Evolutionary conservation across 1,140 invertebrate species (phyloP), one percentile per base, ranked within the genome.

Genomic region (Varroa destructor): DNA sequence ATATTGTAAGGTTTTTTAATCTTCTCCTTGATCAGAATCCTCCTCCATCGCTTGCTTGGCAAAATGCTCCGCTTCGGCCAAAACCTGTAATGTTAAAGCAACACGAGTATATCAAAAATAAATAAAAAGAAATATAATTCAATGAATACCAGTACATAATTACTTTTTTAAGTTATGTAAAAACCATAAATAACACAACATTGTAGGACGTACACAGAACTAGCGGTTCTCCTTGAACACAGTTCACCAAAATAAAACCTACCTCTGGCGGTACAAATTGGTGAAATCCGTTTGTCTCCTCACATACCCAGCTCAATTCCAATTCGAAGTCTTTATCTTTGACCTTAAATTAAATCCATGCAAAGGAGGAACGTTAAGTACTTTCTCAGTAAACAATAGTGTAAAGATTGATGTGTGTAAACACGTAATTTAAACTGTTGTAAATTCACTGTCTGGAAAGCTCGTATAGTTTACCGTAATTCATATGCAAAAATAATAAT

Each of bases 311-410:
- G 73, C 93, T 93, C 77, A 99, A 84, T 82, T 99, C 96, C 73
- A 99, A 81, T 78, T 97, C 93, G 80, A 99, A 98, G 74, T 93
- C 87, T 81, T 98, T 98, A 79, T 99, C 95, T 82, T 98, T 99
- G 0, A 97, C 83, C 46, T 51, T 51, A 5, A 8, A 51, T 51
- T 51, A 51, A 51, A 51, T 51, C 46, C 46, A 51, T 8, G 46
- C 3, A 51, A 51, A 51, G 8, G 4, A 51, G 46, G 46, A 51
- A 8, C 4, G 46, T 51, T 51, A 8, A 3, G 8, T 51, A 8
- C 25, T 25, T 25, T 25, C 25, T 25, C 25, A 25, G 25, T 25
- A 25, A 25, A 25, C 25, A 25, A 25, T 25, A 25, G 25, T 25
- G 25, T 25, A 25, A 25, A 25, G 25, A 25, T 25, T 25, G 25